Percentiles rank a stretch among this genome's conserved stretches.
Evolutionary conservation across 2,888 invertebrate species (phyloP).

Genomic region (Trissonchulus latispiculum): DNA sequence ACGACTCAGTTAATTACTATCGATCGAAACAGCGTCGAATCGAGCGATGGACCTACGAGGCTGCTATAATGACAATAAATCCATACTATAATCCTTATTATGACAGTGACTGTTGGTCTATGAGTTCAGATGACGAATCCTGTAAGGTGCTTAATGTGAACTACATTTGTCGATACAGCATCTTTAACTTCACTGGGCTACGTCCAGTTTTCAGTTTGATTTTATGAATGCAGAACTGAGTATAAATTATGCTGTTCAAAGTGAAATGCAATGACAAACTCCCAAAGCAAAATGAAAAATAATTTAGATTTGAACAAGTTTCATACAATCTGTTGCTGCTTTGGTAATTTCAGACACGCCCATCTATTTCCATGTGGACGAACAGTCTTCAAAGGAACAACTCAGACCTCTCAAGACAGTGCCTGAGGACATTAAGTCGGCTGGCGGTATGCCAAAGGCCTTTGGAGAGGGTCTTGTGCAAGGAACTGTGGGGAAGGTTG

Average conservation of each 20-base stretch:
- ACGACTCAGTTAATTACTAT: background rate
- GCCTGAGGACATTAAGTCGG: background rate
- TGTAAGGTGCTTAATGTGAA: too few species aligned
- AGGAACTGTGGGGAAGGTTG: constrained; percentile 48
- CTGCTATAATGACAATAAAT: background rate
- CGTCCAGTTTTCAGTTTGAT: too few species aligned
- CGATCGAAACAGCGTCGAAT: background rate
- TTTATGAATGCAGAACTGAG: too few species aligned
- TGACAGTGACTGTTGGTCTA: background rate
- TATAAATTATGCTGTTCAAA: too few species aligned
- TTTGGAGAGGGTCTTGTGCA: constrained; percentile 51
- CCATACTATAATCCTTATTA: background rate
- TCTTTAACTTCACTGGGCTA: too few species aligned
- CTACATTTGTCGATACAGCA: too few species aligned
- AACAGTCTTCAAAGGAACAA: constrained; percentile 10
- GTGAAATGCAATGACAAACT: too few species aligned
- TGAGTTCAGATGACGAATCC: too few species aligned
- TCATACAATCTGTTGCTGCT: too few species aligned
- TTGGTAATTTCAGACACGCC: constrained; percentile 33
- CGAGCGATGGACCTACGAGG: background rate
- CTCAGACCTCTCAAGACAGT: background rate
- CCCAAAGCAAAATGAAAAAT: too few species aligned
- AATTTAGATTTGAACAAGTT: too few species aligned
- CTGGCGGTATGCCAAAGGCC: constrained; percentile 32
- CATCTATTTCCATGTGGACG: constrained; percentile 32